Evolutionary conservation across 2,888 invertebrate genomes (phyloP), one percentile per base, ranked within the genome.

Genomic region (Campoletis raptor): DNA sequence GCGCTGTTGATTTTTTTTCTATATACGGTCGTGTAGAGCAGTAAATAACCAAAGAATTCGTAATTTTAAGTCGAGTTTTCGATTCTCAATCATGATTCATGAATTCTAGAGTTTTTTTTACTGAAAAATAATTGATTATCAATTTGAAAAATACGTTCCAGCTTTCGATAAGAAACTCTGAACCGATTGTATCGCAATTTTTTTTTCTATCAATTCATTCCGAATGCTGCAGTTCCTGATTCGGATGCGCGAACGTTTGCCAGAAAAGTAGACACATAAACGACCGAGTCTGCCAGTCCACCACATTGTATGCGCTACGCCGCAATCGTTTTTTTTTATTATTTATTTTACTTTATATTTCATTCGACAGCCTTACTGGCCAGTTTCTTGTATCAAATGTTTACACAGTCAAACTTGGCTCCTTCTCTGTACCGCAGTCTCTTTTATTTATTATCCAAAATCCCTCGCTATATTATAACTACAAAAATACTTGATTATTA

Each of bases 171-270:
- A 6, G 30, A 61, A 61, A 2, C 7, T 7, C 5, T 15, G 61
- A 15, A 61, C 30, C 30, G 30, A 61, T 30, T 24, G 24, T 21
- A 61, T 54, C 37, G 30, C 1, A 2, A 3, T 2, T 37, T 37
- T 52, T 37, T 37, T 37, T n/a, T 36, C 10, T 18, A 7, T 15
- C 69, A 7, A 40, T 0, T 12, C 12, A 81, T 76, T 74, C 24
- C 77, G 85, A 86, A 86, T 89, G 85, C 88, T 74, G 90, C 85
- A 88, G 85, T 88, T 89, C 81, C 74, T 84, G 66, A 76, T 52
- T 69, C 81, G 80, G 89, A 85, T 91, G 92, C 91, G 92, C 91
- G 89, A 89, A 86, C 76, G 21, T 42, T 80, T 91, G 92, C 91
- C 91, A 91, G 88, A 89, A 91, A 87, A 57, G n/a, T 12, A 64